Conservation (phyloP, 2,888 invertebrate species). For the Spisula solida region DNA sequence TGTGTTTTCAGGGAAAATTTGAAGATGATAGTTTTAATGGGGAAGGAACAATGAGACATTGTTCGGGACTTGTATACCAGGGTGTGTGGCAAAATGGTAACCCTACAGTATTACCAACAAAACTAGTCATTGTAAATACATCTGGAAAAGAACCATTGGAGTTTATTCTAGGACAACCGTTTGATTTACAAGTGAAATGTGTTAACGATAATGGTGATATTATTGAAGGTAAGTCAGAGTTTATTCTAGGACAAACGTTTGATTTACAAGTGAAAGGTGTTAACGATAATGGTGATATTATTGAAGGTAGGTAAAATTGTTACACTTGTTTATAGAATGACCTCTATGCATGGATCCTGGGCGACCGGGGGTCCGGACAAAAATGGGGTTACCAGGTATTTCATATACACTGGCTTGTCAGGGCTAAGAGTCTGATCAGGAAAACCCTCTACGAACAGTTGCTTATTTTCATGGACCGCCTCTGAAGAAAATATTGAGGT, state of each 20-base stretch:
- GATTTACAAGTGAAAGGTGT: conserved; percentile 81
- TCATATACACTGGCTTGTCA: too few species aligned
- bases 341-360: too few species aligned
- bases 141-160: conserved; percentile 70
- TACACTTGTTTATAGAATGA: too few species aligned
- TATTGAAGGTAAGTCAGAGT: conserved; percentile 80
- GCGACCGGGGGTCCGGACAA: too few species aligned
- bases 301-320: conserved; percentile 77
- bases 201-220: conserved; percentile 81
- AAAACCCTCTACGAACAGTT: too few species aligned
- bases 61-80: conserved; percentile 85
- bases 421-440: too few species aligned
- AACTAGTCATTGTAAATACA: conserved; percentile 78
- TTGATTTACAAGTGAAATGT: conserved; percentile 82
- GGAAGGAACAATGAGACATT: conserved; percentile 84
- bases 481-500: too few species aligned
- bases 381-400: too few species aligned
- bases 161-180: conserved; percentile 81
- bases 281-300: conserved; percentile 80
- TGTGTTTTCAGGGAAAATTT: conserved; percentile 85
- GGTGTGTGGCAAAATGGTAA: conserved; percentile 85
- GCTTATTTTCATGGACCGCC: too few species aligned
- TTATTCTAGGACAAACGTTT: conserved; percentile 83
- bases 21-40: conserved; percentile 85
- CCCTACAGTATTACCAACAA: conserved; percentile 82